Percentiles rank a stretch among this genome's conserved stretches.
Conservation (phyloP, 2,113 vertebrate genomes). For the Aplodontia rufa region DNA sequence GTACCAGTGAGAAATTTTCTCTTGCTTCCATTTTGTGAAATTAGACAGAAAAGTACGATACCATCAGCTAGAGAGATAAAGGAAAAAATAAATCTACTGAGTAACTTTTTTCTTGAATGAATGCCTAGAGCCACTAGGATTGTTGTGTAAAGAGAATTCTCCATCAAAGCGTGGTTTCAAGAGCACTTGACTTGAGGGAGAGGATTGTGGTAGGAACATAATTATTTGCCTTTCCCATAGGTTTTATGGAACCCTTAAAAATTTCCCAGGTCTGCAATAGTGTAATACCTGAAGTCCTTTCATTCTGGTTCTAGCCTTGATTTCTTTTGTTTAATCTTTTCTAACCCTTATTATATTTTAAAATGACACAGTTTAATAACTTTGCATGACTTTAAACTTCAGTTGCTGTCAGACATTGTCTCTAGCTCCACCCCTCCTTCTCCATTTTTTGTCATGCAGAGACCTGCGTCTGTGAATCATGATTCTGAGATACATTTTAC, state of each 20-base stretch:
- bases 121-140: background rate
- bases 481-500: background rate
- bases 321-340: background rate
- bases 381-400: background rate
- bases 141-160: background rate
- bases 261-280: slow-evolving; percentile 6
- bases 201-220: background rate
- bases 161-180: background rate
- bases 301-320: background rate
- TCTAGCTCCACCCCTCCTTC: background rate
- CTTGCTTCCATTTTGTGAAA: slow-evolving; percentile 43
- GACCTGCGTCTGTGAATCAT: background rate
- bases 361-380: background rate
- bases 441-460: background rate
- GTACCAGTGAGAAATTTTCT: background rate
- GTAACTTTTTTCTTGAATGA: slow-evolving; percentile 15
- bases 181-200: background rate
- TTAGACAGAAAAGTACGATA: background rate
- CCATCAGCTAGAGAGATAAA: background rate
- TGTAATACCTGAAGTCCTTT: slow-evolving; percentile 27
- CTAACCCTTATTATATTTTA: background rate
- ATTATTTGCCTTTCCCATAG: background rate
- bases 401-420: background rate
- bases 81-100: background rate
- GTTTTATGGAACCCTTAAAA: background rate